Percentiles rank a stretch among this genome's conserved stretches.
Conservation (phyloP, 1,140 invertebrate species). For the Pseudomyrmex cubaensis region DNA sequence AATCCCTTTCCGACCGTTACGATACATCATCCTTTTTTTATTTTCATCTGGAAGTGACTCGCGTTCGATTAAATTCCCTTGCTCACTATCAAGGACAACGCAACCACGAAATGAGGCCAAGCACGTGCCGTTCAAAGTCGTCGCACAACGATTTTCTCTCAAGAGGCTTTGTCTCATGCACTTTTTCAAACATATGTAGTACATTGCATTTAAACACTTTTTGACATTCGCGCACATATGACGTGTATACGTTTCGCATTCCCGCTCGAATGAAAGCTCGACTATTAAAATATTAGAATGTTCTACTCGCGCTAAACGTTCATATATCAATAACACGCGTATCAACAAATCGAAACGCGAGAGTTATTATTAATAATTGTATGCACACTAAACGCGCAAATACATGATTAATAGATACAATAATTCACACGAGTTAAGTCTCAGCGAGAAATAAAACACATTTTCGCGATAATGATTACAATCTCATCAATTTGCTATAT, state of each 20-base stretch:
- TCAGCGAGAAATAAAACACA: constrained; percentile 25
- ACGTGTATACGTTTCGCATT: too few relatives aligned
- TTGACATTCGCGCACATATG: neutral
- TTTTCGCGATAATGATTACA: constrained; percentile 50
- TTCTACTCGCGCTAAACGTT: neutral
- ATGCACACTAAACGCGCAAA: neutral
- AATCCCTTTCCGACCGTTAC: neutral
- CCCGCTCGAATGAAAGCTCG: neutral
- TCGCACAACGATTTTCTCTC: neutral
- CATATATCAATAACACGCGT: constrained; percentile 21
- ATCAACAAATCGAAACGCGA: constrained; percentile 37
- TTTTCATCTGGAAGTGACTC: neutral
- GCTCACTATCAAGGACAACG: neutral
- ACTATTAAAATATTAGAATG: neutral
- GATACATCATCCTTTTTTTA: constrained; percentile 16
- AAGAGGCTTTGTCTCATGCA: neutral
- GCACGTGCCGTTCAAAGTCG: neutral
- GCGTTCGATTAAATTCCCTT: constrained; percentile 22
- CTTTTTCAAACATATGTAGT: neutral
- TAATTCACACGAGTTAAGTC: constrained; percentile 27
- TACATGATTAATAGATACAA: constrained; percentile 27
- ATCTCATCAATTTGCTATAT: constrained; percentile 23
- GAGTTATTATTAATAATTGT: constrained; percentile 45
- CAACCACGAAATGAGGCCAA: neutral
- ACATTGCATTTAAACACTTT: neutral